Evolutionary conservation across 1,140 invertebrate genomes (phyloP).

Genomic region (Charaxes varanes): DNA sequence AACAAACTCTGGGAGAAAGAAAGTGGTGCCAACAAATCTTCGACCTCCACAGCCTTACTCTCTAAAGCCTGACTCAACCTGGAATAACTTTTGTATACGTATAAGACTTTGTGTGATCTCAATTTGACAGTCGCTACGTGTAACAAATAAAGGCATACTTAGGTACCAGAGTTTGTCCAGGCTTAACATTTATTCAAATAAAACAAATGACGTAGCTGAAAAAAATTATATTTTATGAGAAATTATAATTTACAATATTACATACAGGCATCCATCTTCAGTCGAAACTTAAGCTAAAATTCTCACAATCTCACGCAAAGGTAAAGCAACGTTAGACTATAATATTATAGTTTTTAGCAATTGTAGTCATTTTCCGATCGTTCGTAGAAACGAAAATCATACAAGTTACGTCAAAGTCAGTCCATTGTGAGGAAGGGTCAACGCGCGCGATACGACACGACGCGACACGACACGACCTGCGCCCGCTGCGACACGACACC

Average conservation of each 20-base stretch:
- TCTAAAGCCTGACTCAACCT: no score
- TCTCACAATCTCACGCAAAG: conserved; percentile 75
- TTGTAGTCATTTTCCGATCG: conserved; percentile 66
- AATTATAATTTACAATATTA: conserved; percentile 77
- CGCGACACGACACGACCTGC: no score
- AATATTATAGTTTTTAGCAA: conserved; percentile 72
- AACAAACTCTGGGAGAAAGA: no score
- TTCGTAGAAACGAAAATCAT: conserved; percentile 61
- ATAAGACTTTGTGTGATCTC: no score
- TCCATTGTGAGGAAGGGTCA: conserved; percentile 50
- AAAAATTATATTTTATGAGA: conserved; percentile 77
- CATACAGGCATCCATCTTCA: conserved; percentile 74
- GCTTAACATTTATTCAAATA: no score
- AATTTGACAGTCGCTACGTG: no score
- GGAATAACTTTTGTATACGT: no score
- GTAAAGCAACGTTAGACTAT: conserved; percentile 76
- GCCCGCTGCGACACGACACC: no score
- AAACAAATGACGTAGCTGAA: conserved; percentile 71
- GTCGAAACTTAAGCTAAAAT: conserved; percentile 75
- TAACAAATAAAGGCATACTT: conserved; percentile 16
- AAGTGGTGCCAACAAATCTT: no score
- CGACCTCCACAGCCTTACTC: no score
- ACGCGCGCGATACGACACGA: conserved; percentile 12
- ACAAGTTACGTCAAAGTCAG: conserved; percentile 57
- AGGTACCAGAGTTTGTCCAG: no score